Percentiles rank a stretch among this genome's conserved stretches.
Conservation (phyloP, 1,140 invertebrate species). For the Parapsyche elsis region DNA sequence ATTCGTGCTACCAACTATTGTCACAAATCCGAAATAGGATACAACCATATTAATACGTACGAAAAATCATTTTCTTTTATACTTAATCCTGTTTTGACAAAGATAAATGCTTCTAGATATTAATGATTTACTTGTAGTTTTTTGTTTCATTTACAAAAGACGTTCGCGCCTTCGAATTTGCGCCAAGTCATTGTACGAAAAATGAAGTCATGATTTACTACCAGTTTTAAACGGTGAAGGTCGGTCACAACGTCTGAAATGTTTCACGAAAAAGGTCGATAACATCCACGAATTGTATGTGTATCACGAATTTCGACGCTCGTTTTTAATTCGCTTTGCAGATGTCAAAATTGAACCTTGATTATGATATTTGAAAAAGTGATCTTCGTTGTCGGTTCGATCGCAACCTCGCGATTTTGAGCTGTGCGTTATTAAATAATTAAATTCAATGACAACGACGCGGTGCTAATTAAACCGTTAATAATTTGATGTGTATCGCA, state of each 20-base stretch:
- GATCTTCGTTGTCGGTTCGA: conserved; percentile 9
- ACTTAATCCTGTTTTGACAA: too few species aligned
- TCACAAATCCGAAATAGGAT: too few species aligned
- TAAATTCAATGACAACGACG: not conserved
- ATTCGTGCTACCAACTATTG: too few species aligned
- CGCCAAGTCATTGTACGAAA: not conserved
- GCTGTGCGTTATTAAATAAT: not conserved
- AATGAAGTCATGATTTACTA: not conserved
- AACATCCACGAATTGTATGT: not conserved
- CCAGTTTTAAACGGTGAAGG: conserved; percentile 8
- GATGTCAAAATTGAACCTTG: not conserved
- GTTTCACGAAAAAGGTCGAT: conserved; percentile 4
- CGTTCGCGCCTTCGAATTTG: not conserved
- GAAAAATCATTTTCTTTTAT: too few species aligned
- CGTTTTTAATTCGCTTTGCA: not conserved
- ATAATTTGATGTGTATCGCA: conserved; percentile 11
- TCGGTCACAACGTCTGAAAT: not conserved
- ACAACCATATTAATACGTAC: too few species aligned
- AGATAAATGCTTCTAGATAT: too few species aligned
- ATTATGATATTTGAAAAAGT: conserved; percentile 8
- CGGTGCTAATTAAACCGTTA: not conserved
- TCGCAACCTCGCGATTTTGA: not conserved
- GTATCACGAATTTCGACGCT: not conserved
- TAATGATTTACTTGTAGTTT: too few species aligned
- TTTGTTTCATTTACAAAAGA: too few species aligned